Conservation (phyloP, 2,797 vertebrate genomes). For the Xerus rutilus region DNA sequence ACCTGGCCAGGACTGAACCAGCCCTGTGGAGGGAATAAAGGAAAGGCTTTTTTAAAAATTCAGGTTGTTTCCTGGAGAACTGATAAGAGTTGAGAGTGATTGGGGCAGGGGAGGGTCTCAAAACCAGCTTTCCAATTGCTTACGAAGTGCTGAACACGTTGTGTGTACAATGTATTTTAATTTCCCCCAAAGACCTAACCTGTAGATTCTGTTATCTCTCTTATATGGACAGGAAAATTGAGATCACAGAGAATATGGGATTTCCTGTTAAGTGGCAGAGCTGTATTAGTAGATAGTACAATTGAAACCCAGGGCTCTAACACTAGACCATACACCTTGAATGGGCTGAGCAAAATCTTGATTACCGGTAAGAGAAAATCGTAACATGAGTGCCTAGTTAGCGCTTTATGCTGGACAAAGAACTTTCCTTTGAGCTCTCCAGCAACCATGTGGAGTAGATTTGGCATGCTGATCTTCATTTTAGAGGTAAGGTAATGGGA, state of each 20-base stretch:
- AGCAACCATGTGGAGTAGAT: background rate
- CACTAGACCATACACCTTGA: background rate
- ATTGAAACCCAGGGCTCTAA: background rate
- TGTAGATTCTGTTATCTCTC: background rate
- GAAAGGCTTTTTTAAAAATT: constrained; percentile 88
- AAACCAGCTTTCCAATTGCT: background rate
- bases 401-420: background rate
- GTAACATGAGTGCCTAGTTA: background rate
- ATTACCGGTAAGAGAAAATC: background rate
- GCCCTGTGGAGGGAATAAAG: constrained; percentile 91
- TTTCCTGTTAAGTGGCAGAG: background rate
- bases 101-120: background rate
- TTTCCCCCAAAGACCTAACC: fast-evolving
- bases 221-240: background rate
- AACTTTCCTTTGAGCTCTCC: background rate
- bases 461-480: background rate
- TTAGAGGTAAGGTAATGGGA: background rate
- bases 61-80: constrained; percentile 77
- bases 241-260: background rate
- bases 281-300: background rate
- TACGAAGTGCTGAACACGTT: too few species aligned
- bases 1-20: constrained; percentile 99
- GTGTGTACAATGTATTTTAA: background rate
- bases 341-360: background rate
- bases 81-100: constrained; percentile 73